These are phyloP conservation scores for Cebidichthys violaceus DNA, from an alignment of 2,113 vertebrate species.

Conservation along the genomic window DNA sequence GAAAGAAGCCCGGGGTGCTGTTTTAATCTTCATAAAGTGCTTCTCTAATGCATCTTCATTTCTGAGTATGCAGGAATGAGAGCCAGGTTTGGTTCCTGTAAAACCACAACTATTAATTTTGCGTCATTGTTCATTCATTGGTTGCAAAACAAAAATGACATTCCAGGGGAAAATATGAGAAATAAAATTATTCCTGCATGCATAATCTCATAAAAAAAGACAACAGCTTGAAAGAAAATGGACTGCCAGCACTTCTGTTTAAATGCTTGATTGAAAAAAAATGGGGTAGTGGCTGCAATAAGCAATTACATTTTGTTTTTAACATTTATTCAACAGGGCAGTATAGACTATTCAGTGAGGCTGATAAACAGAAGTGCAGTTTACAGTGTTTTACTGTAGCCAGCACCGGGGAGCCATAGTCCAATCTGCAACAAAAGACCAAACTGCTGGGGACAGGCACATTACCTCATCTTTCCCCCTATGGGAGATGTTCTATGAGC, in stretches of 20 bases:
- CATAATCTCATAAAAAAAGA: slow-evolving; percentile 2
- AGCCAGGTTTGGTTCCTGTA: slow-evolving; percentile 61
- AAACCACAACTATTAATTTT: slow-evolving; percentile 17
- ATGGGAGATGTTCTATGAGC: slow-evolving; percentile 12
- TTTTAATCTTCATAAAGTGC: slow-evolving; percentile 45
- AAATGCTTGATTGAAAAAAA: not conserved
- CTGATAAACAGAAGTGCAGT: not conserved
- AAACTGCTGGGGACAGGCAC: not conserved
- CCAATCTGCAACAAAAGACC: not conserved
- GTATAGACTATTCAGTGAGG: not conserved
- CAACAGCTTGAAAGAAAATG: not conserved
- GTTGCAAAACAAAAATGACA: slow-evolving; percentile 2
- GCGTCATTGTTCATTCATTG: not conserved
- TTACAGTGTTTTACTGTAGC: slow-evolving; percentile 7
- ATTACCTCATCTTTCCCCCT: slow-evolving; percentile 7
- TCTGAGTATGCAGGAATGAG: slow-evolving; percentile 56
- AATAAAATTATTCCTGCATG: not conserved
- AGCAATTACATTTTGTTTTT: slow-evolving; percentile 13
- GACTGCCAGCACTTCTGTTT: slow-evolving; percentile 9
- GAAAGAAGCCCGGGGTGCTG: accelerated
- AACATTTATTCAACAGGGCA: not conserved
- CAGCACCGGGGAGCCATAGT: not conserved
- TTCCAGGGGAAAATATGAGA: not conserved
- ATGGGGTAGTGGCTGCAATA: not conserved
- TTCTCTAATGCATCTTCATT: slow-evolving; percentile 63